These are phyloP conservation scores for Actenoides hombroni DNA, from an alignment of 2,113 vertebrate genomes.

Conservation along the genomic window DNA sequence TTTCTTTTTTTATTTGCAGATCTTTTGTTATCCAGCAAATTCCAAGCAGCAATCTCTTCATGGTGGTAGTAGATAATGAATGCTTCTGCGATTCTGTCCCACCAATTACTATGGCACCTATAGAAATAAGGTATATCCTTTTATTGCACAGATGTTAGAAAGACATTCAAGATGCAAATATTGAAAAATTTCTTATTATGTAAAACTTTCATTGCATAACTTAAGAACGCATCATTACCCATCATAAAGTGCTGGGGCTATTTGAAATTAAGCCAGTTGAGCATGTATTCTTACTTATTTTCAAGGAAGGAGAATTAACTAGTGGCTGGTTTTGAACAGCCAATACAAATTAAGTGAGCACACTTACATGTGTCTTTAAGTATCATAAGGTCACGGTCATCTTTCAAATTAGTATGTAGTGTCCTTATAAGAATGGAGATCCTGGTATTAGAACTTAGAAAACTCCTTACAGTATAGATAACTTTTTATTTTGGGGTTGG, in stretches of 20 bases:
- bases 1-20: slow-evolving; percentile 73
- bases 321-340: too few relatives aligned
- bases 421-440: not conserved
- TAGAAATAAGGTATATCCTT: slow-evolving; percentile 99
- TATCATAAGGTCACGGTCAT: not conserved
- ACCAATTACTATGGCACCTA: slow-evolving; percentile 95
- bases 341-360: not conserved
- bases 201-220: not conserved
- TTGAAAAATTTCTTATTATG: not conserved
- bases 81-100: slow-evolving; percentile 87
- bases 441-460: not conserved
- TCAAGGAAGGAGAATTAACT: not conserved
- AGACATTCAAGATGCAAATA: not conserved
- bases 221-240: not conserved
- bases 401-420: not conserved
- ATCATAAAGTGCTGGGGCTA: not conserved
- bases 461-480: not conserved
- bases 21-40: slow-evolving; percentile 99
- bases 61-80: slow-evolving; percentile 97
- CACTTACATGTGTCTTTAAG: not conserved
- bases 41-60: slow-evolving; percentile 98
- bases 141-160: not conserved
- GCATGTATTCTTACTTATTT: not conserved
- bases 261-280: not conserved
- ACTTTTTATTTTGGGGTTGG: not conserved